A percentile compares a stretch with the other conserved stretches of the same genome.
Evolutionary conservation across 2,113 vertebrate species (phyloP).

Genomic region (Formicarius rufipectus): DNA sequence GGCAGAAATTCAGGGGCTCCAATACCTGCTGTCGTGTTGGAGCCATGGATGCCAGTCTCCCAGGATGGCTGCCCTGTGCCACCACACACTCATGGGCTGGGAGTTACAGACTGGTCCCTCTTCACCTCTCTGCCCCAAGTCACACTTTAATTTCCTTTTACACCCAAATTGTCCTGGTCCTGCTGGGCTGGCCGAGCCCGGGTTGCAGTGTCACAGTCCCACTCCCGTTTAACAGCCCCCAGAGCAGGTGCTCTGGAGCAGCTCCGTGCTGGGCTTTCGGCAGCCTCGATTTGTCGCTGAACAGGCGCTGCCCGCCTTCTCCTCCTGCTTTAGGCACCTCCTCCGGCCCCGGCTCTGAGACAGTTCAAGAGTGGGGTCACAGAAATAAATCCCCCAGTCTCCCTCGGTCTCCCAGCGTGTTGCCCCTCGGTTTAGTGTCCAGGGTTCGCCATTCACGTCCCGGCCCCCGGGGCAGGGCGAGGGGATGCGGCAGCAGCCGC

Average conservation of each 20-base stretch:
- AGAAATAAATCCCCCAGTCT: no score
- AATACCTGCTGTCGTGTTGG: fast-evolving
- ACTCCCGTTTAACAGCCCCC: not conserved
- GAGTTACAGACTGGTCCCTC: not conserved
- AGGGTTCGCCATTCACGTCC: not conserved
- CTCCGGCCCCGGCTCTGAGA: not conserved
- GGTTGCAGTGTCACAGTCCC: not conserved
- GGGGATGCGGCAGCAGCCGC: no score
- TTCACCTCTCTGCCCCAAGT: not conserved
- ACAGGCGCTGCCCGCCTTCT: not conserved
- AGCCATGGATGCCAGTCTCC: not conserved
- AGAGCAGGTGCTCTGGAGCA: not conserved
- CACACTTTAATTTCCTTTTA: not conserved
- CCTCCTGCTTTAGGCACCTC: no score
- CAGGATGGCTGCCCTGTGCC: fast-evolving
- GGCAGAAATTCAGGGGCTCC: not conserved
- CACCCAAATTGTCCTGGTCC: not conserved
- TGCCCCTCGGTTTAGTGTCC: not conserved
- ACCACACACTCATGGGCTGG: no score
- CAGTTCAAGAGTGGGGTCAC: not conserved
- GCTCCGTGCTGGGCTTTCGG: not conserved
- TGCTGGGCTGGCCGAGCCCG: not conserved
- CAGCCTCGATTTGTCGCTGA: fast-evolving
- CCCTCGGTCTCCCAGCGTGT: not conserved
- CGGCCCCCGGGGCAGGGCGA: no score